Conservation (phyloP, 2,113 vertebrate genomes). For the Columba janthina region DNA sequence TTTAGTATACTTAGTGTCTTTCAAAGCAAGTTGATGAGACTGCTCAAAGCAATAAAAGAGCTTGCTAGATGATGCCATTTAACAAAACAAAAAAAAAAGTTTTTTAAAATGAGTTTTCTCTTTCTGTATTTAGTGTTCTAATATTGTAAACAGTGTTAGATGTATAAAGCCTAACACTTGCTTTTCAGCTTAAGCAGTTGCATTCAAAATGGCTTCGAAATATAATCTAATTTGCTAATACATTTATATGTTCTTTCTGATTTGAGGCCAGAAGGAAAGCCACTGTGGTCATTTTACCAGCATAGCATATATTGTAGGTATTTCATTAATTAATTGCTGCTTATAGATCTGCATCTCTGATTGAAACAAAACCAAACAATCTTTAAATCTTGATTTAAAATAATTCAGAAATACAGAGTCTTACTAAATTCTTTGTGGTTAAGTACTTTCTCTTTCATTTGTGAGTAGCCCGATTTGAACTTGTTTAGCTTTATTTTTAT, state of each 20-base stretch:
- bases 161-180: background rate
- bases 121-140: background rate
- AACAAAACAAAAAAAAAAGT: slow-evolving; percentile 45
- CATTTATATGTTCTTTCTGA: background rate
- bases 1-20: slow-evolving; percentile 62
- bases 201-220: background rate
- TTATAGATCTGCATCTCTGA: background rate
- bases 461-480: background rate
- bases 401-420: background rate
- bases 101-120: slow-evolving; percentile 35
- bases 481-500: background rate
- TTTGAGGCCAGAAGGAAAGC: background rate
- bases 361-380: background rate
- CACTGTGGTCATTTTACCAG: background rate
- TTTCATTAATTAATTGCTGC: background rate
- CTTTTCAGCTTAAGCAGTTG: background rate
- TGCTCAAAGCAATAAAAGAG: slow-evolving; percentile 53
- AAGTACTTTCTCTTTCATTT: background rate
- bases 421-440: background rate
- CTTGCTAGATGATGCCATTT: slow-evolving; percentile 19
- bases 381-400: background rate
- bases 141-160: slow-evolving; percentile 34
- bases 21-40: slow-evolving; percentile 56
- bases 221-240: background rate
- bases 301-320: background rate